Evolutionary conservation across 2,113 vertebrate genomes (phyloP).

Genomic region (Hippocampus barbouri): DNA sequence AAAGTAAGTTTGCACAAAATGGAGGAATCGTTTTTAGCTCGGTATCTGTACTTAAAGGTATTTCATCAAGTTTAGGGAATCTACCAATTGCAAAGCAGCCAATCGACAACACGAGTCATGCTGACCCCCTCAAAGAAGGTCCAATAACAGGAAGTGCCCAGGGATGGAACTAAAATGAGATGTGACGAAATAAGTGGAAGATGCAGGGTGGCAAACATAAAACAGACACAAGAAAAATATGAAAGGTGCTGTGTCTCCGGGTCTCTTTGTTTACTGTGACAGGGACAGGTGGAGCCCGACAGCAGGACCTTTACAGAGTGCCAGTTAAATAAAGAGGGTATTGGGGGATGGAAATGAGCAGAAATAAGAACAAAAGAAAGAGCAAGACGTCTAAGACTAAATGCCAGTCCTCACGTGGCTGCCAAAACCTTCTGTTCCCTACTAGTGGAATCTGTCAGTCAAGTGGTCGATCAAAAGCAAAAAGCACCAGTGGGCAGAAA

Average conservation of each 20-base stretch:
- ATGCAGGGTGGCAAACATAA: constrained; percentile 22
- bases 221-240: constrained; percentile 46
- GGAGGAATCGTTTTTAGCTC: too few relatives aligned
- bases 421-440: constrained; percentile 57
- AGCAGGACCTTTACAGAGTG: constrained; percentile 68
- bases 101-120: too few relatives aligned
- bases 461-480: constrained; percentile 41
- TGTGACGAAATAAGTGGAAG: not conserved
- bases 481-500: not conserved
- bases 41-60: too few relatives aligned
- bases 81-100: too few relatives aligned
- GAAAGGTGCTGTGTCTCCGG: constrained; percentile 46
- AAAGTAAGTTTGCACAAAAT: too few relatives aligned
- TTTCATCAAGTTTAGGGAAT: too few relatives aligned
- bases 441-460: constrained; percentile 22
- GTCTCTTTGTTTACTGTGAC: constrained; percentile 69
- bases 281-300: constrained; percentile 69
- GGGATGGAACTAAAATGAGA: too few relatives aligned
- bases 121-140: too few relatives aligned
- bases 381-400: constrained; percentile 47
- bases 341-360: constrained; percentile 59
- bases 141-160: too few relatives aligned
- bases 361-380: constrained; percentile 59
- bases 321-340: constrained; percentile 61
- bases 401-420: constrained; percentile 61